Percentiles rank a stretch among this genome's conserved stretches.
phyloP scores from a whole-genome alignment of 2,888 invertebrate species.

The Ferdinandea cuprea region DNA sequence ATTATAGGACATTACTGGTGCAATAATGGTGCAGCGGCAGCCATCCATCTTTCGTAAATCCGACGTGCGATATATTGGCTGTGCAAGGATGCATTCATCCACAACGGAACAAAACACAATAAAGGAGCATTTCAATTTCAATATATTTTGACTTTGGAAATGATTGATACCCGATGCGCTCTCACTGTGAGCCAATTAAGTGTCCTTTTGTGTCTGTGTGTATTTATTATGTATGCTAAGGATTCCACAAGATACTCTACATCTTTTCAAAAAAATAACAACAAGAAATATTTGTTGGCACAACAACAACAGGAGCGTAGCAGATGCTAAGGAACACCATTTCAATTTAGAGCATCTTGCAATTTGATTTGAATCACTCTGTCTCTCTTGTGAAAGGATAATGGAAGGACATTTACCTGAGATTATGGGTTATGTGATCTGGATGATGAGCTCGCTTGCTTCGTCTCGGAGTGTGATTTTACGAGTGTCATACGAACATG shows the following conservation, averaged over 20 bases:
- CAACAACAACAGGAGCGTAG: slow-evolving; percentile 62
- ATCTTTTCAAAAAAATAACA: no score
- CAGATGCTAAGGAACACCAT: slow-evolving; percentile 67
- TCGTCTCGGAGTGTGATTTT: slow-evolving; percentile 68
- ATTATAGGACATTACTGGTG: slow-evolving; percentile 51
- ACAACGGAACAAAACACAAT: slow-evolving; percentile 49
- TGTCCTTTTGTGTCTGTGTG: slow-evolving; percentile 35
- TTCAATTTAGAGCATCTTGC: slow-evolving; percentile 72
- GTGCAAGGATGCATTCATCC: slow-evolving; percentile 67
- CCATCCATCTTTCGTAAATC: slow-evolving; percentile 66
- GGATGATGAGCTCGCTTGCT: slow-evolving; percentile 64
- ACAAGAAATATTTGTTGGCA: slow-evolving; percentile 53
- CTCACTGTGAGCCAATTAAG: slow-evolving; percentile 67
- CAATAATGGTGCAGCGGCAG: background rate
- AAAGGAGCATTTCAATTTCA: slow-evolving; percentile 64
- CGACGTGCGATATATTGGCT: slow-evolving; percentile 68
- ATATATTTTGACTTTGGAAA: slow-evolving; percentile 70
- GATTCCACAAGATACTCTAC: slow-evolving; percentile 3
- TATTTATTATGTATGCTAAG: no score
- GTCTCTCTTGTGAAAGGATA: slow-evolving; percentile 53
- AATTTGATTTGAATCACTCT: slow-evolving; percentile 58
- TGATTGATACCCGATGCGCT: slow-evolving; percentile 68
- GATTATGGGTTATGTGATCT: slow-evolving; percentile 65
- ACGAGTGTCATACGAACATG: slow-evolving; percentile 65
- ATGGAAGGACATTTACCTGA: slow-evolving; percentile 70